These are phyloP conservation scores for Lysiphlebus fabarum DNA, from an alignment of 1,140 invertebrate genomes.

Conservation along the genomic window DNA sequence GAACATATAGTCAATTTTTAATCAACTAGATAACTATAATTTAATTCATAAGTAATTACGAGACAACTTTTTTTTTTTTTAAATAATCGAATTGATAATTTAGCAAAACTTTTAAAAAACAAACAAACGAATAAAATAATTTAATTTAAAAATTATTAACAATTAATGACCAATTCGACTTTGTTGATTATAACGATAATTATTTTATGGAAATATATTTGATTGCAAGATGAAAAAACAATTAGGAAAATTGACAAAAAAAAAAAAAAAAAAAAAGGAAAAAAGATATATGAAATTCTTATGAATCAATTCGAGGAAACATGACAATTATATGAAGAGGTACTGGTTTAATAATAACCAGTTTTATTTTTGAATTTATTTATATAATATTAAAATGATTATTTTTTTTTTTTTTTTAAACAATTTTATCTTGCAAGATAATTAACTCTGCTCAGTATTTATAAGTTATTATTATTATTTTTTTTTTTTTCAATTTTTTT, in stretches of 20 bases:
- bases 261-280: conserved; percentile 3
- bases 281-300: too few species aligned
- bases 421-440: not conserved
- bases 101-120: too few species aligned
- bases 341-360: not conserved
- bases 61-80: too few species aligned
- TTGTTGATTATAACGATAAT: too few species aligned
- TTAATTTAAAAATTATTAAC: too few species aligned
- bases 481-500: conserved; percentile 4
- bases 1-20: conserved; percentile 35
- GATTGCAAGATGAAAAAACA: not conserved
- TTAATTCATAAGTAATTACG: too few species aligned
- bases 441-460: conserved; percentile 11
- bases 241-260: not conserved
- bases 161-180: too few species aligned
- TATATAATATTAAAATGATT: not conserved
- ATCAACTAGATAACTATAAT: not conserved
- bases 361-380: conserved; percentile 7
- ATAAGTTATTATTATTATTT: not conserved
- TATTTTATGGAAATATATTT: too few species aligned
- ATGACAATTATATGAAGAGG: not conserved
- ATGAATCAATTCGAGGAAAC: not conserved
- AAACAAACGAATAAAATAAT: too few species aligned
- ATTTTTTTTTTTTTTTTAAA: too few species aligned
- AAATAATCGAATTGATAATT: too few species aligned